A percentile compares a stretch with the other conserved stretches of the same genome.
phyloP scores from a whole-genome alignment of 2,888 invertebrate species.

The Pyrrhosoma nymphula region DNA sequence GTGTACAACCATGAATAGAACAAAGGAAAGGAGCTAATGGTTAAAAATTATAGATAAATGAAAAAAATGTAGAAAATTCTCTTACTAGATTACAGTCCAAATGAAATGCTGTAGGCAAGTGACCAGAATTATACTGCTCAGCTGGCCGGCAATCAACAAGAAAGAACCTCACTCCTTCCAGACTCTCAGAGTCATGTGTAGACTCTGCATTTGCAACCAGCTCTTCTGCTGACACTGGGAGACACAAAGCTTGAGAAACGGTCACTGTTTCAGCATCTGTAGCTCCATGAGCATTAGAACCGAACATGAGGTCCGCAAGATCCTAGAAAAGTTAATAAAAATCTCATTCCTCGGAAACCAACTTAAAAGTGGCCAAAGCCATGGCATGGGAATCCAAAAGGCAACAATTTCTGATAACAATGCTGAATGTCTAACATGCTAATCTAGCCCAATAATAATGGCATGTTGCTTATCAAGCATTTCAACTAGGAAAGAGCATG shows the following conservation, averaged over 20 bases:
- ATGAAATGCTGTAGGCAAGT: conserved; percentile 98
- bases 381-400: too few relatives aligned
- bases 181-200: conserved; percentile 81
- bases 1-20: too few relatives aligned
- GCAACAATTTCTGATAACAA: too few relatives aligned
- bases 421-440: too few relatives aligned
- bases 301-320: conserved; percentile 76
- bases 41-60: too few relatives aligned
- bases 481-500: too few relatives aligned
- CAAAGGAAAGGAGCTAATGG: too few relatives aligned
- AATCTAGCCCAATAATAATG: too few relatives aligned
- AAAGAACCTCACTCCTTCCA: conserved; percentile 89
- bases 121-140: conserved; percentile 98
- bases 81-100: conserved; percentile 94
- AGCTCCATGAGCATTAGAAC: conserved; percentile 80
- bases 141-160: conserved; percentile 98
- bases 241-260: conserved; percentile 92
- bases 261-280: conserved; percentile 78
- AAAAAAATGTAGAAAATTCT: conserved; percentile 55
- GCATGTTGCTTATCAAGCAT: too few relatives aligned
- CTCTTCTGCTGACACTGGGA: conserved; percentile 97
- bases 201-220: conserved; percentile 90
- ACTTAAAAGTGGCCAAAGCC: background rate
- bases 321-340: conserved; percentile 71
- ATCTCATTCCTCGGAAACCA: background rate